These are phyloP conservation scores for Antedon mediterranea DNA, from an alignment of 53 echinoderm and acorn worm genomes.

Conservation along the genomic window DNA sequence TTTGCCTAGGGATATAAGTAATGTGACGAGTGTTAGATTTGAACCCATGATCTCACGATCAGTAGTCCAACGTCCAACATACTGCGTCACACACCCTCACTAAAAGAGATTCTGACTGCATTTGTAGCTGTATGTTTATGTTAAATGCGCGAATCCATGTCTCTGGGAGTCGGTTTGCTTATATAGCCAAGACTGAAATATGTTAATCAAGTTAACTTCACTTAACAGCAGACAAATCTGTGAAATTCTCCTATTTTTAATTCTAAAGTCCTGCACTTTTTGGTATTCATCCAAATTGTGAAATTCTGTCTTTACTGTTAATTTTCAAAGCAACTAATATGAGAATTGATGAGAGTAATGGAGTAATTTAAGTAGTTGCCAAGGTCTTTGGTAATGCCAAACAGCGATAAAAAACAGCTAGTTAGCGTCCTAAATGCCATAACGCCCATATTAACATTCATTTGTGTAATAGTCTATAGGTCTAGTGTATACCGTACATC, in stretches of 20 bases:
- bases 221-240: no score
- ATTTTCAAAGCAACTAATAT: not conserved
- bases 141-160: no score
- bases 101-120: no score
- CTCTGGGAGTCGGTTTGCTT: no score
- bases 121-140: no score
- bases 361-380: not conserved
- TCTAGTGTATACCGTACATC: not conserved
- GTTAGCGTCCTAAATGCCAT: not conserved
- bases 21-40: no score
- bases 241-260: not conserved
- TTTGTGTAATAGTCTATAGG: not conserved
- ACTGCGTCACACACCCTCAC: no score
- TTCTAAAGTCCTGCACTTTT: not conserved
- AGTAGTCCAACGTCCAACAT: no score
- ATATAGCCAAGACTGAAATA: no score
- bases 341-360: not conserved
- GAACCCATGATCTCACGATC: no score
- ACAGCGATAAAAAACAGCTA: not conserved
- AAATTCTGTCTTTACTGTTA: not conserved
- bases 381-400: not conserved
- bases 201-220: no score
- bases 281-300: not conserved
- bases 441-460: not conserved
- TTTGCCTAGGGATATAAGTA: no score